Evolutionary conservation across 2,797 vertebrate species (phyloP).

Genomic region (Hypotaenidia philippensis): DNA sequence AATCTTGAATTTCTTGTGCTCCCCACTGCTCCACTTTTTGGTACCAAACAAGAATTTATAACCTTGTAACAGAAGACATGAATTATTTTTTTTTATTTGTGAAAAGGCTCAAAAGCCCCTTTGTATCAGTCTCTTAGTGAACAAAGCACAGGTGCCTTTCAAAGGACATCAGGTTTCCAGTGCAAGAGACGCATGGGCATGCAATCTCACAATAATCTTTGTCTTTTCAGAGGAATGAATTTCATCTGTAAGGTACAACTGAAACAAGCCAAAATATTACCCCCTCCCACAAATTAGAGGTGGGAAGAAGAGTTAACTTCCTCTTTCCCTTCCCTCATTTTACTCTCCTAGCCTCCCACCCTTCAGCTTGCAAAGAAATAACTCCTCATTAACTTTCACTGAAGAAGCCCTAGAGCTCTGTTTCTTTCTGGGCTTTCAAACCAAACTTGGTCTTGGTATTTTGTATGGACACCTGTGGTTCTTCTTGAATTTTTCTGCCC

Average conservation of each 20-base stretch:
- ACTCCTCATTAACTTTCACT: background rate
- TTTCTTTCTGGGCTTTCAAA: background rate
- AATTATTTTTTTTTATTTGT: background rate
- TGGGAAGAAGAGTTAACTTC: background rate
- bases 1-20: background rate
- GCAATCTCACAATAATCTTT: background rate
- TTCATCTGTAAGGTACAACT: background rate
- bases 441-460: background rate
- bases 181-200: background rate
- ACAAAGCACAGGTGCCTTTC: background rate
- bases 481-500: slow-evolving; percentile 65
- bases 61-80: background rate
- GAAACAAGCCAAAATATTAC: background rate
- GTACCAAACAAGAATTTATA: background rate
- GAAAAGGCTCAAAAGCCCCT: background rate
- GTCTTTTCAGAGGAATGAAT: background rate
- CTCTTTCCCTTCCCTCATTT: background rate
- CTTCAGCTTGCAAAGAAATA: background rate
- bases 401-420: background rate
- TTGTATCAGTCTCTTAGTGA: background rate
- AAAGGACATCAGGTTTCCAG: background rate
- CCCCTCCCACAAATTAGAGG: background rate
- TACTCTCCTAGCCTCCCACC: background rate
- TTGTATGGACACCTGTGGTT: background rate
- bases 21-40: background rate